A percentile compares a stretch with the other conserved stretches of the same genome.
Conservation (phyloP, 30 jellyfish, hydroid and myxozoan genomes). For the Aurelia aurita complex sp. Pacific region DNA sequence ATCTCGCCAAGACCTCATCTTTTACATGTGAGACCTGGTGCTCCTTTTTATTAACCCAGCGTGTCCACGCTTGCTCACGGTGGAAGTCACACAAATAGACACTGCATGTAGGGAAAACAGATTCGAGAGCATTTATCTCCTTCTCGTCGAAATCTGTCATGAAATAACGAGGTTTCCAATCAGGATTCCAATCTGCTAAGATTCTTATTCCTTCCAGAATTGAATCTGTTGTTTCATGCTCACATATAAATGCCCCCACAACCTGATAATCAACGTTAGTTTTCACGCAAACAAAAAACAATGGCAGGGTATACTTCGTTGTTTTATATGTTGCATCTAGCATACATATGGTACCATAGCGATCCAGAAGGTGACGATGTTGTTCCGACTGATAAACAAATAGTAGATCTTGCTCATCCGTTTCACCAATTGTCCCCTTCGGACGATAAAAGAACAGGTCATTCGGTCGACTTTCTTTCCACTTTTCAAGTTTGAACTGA, state of each 20-base stretch:
- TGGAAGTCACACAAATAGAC: background rate
- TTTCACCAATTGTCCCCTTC: no score
- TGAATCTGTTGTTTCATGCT: background rate
- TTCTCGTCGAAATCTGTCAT: no score
- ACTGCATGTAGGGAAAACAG: background rate
- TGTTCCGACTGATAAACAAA: constrained; percentile 31
- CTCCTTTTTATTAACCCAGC: background rate
- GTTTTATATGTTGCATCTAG: constrained; percentile 60
- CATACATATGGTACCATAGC: constrained; percentile 26
- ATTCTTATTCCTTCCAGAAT: no score
- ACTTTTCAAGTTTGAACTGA: no score
- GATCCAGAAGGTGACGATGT: constrained; percentile 20
- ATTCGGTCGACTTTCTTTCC: no score
- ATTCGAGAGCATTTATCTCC: no score
- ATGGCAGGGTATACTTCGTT: constrained; percentile 42
- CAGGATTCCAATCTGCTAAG: no score
- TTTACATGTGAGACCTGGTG: constrained; percentile 1
- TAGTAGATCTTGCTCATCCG: background rate
- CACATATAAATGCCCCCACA: constrained; percentile 26
- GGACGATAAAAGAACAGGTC: no score
- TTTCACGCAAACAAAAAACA: constrained; percentile 31
- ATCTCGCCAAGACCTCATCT: constrained; percentile 23
- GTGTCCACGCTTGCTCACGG: no score
- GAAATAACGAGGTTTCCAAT: no score
- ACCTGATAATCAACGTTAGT: constrained; percentile 46